A percentile compares a stretch with the other conserved stretches of the same genome.
Evolutionary conservation across 2,113 vertebrate genomes (phyloP).

Genomic region (Stigmatopora argus): DNA sequence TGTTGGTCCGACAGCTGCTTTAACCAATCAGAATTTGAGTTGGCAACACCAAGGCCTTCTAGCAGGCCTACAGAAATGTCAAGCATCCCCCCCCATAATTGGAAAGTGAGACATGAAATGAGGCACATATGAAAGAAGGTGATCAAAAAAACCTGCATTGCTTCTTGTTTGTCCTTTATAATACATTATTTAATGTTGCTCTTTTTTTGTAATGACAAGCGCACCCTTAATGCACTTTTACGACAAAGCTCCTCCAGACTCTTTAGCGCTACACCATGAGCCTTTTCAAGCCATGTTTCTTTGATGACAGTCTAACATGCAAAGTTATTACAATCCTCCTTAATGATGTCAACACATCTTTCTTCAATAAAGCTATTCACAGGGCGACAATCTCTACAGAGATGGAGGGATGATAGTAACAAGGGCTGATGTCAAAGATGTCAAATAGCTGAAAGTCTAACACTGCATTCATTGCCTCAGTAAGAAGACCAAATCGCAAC

Average conservation of each 20-base stretch:
- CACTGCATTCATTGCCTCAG: not conserved
- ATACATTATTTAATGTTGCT: not conserved
- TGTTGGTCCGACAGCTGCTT: too few relatives aligned
- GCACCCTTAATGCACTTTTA: not conserved
- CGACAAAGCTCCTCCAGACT: conserved; percentile 10
- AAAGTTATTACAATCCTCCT: not conserved
- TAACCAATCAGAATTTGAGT: too few relatives aligned
- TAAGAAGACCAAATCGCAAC: not conserved
- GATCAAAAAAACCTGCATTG: not conserved
- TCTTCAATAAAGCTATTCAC: not conserved
- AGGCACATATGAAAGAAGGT: too few relatives aligned
- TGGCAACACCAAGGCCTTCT: too few relatives aligned
- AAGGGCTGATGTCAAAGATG: not conserved
- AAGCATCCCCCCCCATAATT: too few relatives aligned
- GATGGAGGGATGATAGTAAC: not conserved
- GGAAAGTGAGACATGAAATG: too few relatives aligned
- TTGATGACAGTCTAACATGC: conserved; percentile 11
- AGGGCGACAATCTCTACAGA: not conserved
- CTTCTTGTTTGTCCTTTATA: not conserved
- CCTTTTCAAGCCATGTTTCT: conserved; percentile 8
- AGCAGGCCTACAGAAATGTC: too few relatives aligned
- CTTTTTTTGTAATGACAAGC: not conserved
- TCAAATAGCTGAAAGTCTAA: not conserved
- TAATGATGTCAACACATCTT: not conserved
- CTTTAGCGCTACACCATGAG: conserved; percentile 20